Evolutionary conservation across 2,888 invertebrate genomes (phyloP).

Genomic region (Metellina segmentata): DNA sequence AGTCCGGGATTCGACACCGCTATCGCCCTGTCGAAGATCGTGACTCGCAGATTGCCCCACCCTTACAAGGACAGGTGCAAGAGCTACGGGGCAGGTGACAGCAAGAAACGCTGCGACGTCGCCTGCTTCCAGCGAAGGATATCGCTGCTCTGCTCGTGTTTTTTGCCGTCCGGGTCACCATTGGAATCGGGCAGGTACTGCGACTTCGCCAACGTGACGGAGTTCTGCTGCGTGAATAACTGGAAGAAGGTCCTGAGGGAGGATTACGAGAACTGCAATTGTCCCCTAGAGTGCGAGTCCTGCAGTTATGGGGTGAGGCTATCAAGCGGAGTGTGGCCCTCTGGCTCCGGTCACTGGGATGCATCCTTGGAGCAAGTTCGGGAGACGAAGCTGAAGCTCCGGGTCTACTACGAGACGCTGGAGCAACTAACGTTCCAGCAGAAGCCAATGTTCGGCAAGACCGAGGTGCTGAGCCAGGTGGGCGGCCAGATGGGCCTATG

Average conservation of each 20-base stretch:
- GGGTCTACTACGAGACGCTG: constrained; percentile 33
- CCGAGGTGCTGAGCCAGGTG: constrained; percentile 48
- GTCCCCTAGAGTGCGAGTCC: constrained; percentile 18
- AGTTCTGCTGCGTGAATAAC: constrained; percentile 27
- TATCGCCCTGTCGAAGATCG: constrained; percentile 2
- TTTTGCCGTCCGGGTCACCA: not conserved
- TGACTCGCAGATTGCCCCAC: not conserved
- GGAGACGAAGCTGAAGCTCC: constrained; percentile 2
- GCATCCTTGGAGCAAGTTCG: not conserved
- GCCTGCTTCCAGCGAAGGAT: not conserved
- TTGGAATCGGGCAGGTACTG: not conserved
- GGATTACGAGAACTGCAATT: not conserved
- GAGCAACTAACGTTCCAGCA: constrained; percentile 21
- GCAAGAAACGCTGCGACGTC: not conserved
- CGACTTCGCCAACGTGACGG: not conserved
- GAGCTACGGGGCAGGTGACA: not conserved
- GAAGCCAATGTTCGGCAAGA: constrained; percentile 41
- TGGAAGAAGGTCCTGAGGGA: not conserved
- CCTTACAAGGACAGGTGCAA: constrained; percentile 35
- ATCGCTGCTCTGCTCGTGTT: not conserved
- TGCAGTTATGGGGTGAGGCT: not conserved
- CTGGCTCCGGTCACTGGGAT: not conserved
- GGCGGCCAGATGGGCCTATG: constrained; percentile 61
- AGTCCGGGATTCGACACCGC: constrained; percentile 43
- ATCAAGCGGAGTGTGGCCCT: constrained; percentile 27